These are phyloP conservation scores for Lepidurus couesii DNA, from an alignment of 1,140 invertebrate genomes.

Conservation along the genomic window DNA sequence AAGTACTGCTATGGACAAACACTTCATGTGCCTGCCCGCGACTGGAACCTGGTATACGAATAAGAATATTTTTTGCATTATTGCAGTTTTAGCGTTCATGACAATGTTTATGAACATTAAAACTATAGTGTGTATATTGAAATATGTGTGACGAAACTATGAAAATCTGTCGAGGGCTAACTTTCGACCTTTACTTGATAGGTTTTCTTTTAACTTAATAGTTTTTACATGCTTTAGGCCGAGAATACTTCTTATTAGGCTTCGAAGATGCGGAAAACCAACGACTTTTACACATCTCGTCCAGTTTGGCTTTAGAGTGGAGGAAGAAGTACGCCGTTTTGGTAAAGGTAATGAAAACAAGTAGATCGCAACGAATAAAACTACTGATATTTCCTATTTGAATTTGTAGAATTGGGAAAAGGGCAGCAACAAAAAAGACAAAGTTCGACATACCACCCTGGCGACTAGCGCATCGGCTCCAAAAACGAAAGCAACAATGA, in stretches of 20 bases:
- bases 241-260: conserved; percentile 34
- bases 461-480: conserved; percentile 3
- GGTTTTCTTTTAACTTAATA: background rate
- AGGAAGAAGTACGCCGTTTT: conserved; percentile 33
- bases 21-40: conserved; percentile 31
- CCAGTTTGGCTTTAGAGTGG: conserved; percentile 34
- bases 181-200: background rate
- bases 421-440: conserved; percentile 19
- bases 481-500: background rate
- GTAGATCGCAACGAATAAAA: background rate
- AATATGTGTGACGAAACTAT: background rate
- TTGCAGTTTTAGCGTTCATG: background rate
- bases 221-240: conserved; percentile 26
- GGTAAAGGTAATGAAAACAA: conserved; percentile 24
- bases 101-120: background rate
- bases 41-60: conserved; percentile 32
- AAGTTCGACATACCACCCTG: conserved; percentile 23
- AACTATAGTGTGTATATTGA: background rate
- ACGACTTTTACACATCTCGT: conserved; percentile 30
- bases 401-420: conserved; percentile 20
- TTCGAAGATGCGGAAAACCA: conserved; percentile 30
- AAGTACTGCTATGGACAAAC: conserved; percentile 33
- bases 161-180: background rate
- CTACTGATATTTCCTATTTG: conserved; percentile 6
- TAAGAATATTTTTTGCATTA: background rate